These are phyloP conservation scores for Sebastes iracundus DNA, from an alignment of 2,797 vertebrate genomes.

Conservation along the genomic window DNA sequence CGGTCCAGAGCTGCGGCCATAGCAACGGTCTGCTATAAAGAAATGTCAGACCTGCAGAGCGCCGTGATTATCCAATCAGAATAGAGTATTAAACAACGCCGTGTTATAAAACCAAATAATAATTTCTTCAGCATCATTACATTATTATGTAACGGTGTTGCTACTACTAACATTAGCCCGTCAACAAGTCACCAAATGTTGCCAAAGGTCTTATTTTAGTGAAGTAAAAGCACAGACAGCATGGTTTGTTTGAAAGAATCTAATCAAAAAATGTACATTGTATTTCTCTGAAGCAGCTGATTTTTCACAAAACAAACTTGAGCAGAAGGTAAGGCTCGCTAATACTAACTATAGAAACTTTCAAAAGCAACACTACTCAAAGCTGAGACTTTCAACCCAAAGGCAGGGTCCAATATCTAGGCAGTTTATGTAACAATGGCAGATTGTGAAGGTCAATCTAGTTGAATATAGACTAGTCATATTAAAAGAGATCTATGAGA, in stretches of 20 bases:
- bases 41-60: no score
- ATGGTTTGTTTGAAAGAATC: background rate
- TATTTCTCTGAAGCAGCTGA: background rate
- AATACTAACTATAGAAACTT: background rate
- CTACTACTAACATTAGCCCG: background rate
- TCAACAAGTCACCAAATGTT: background rate
- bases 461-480: background rate
- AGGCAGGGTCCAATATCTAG: background rate
- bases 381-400: constrained; percentile 4
- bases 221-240: background rate
- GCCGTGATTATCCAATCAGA: no score
- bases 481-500: background rate
- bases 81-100: no score
- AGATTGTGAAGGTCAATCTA: background rate
- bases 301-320: background rate
- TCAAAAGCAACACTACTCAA: constrained; percentile 1
- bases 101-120: background rate
- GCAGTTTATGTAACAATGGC: background rate
- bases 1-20: no score
- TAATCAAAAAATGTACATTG: background rate
- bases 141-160: background rate
- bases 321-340: background rate
- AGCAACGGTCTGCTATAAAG: no score
- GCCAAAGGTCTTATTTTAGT: background rate
- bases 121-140: background rate